Evolutionary conservation across 2,888 invertebrate species (phyloP).

Genomic region (Drosophila buzzatii): DNA sequence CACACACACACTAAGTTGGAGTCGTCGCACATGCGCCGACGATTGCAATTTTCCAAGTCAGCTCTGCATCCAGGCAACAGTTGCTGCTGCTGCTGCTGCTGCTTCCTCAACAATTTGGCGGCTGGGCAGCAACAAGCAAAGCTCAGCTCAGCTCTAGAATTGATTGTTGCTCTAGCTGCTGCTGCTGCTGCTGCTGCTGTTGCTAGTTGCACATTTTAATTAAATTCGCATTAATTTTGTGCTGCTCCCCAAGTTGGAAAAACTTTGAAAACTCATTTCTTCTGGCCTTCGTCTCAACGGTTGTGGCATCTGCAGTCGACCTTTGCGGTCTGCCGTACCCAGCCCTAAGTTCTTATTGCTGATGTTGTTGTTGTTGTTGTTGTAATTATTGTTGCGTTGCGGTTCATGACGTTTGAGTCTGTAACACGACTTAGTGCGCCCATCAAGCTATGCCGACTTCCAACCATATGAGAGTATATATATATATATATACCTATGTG

Average conservation of each 20-base stretch:
- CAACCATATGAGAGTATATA: slow-evolving; percentile 12
- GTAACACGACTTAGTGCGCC: slow-evolving; percentile 75
- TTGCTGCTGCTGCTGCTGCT: slow-evolving; percentile 31
- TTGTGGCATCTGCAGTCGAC: slow-evolving; percentile 73
- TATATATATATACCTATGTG: neutral
- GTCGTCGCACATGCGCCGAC: slow-evolving; percentile 70
- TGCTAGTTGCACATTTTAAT: slow-evolving; percentile 80
- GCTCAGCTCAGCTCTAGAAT: slow-evolving; percentile 76
- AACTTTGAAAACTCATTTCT: slow-evolving; percentile 79
- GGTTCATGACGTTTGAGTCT: slow-evolving; percentile 79
- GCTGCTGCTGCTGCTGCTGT: slow-evolving; percentile 42
- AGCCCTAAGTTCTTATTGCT: slow-evolving; percentile 63
- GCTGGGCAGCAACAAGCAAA: slow-evolving; percentile 68
- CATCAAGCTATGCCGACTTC: slow-evolving; percentile 46
- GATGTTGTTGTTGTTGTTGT: slow-evolving; percentile 60
- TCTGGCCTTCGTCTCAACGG: slow-evolving; percentile 60
- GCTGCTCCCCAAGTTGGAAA: slow-evolving; percentile 68
- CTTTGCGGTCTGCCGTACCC: slow-evolving; percentile 76
- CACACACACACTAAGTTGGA: slow-evolving; percentile 31
- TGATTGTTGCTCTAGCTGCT: slow-evolving; percentile 38
- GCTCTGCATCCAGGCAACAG: slow-evolving; percentile 53
- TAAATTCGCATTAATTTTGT: slow-evolving; percentile 79
- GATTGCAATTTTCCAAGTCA: slow-evolving; percentile 63
- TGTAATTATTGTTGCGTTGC: slow-evolving; percentile 81
- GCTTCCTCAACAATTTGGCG: slow-evolving; percentile 62